Base-by-base conservation (phyloP, 2,888 invertebrate genomes). In the Hirtodrosophila trivittata region DNA sequence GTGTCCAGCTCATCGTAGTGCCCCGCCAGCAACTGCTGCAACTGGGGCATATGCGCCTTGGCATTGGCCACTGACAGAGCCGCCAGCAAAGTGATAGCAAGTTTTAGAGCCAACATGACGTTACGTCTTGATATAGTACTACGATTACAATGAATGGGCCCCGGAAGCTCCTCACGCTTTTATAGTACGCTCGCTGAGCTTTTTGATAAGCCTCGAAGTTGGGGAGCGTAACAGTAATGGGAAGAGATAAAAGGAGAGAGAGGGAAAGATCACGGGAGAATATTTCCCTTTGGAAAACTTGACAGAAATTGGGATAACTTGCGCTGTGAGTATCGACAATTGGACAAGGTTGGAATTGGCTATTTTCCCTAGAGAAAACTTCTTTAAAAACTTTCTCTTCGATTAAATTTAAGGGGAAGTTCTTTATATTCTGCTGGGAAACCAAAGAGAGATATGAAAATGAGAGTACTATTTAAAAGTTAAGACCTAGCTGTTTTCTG, bases 21-120 rank as follows among this genome's bases (percentile, higher is more conserved):
- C 3, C 75, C 71, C 3, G 70, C 33, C 1, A 66, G 41, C 59
- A 78, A 18, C 6, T 82, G 70, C 3, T 58, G 37, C 21, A 67
- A 13, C n/a, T 66, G 64, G 0, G 70, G 64, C 9, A 28, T 12
- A 7, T 70, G 55, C 1, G 26, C 50, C 1, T 13, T 58, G 35
- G 70, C 83, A 28, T 45, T 70, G 47, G 59, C 42, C 33, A 77
- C 9, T 1, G 65, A 70, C 72, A 62, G 65, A 7, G 67, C 55
- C 39, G 64, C 38, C 60, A 84, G 21, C 33, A 70, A 12, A 13
- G 47, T 26, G 10, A 85, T 16, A 8, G 66, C 39, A n/a, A 68
- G 35, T 12, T 59, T 73, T n/a, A 54, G 50, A 16, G 38, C 33
- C 38, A 50, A 66, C 75, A 64, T 59, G 8, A 8, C 45, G 39